phyloP scores from a whole-genome alignment of 2,113 vertebrate species.

The Bufo bufo region DNA sequence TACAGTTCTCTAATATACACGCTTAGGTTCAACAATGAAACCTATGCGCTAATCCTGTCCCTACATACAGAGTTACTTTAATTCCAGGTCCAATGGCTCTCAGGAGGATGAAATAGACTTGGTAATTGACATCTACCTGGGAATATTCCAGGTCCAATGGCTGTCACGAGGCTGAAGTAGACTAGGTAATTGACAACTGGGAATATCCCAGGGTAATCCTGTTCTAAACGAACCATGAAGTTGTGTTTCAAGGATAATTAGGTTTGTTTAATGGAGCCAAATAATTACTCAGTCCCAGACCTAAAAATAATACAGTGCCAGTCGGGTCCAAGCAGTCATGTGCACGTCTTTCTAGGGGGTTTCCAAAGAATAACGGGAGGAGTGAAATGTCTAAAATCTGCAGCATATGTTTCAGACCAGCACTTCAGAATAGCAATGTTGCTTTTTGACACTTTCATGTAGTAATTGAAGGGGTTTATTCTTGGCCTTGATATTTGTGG shows the following conservation, averaged over 20 bases:
- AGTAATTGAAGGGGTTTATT: conserved; percentile 3
- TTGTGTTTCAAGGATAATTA: conserved; percentile 44
- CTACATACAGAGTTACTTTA: not conserved
- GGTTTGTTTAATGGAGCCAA: conserved; percentile 47
- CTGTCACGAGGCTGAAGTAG: not conserved
- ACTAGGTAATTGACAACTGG: conserved; percentile 27
- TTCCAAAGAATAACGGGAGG: not conserved
- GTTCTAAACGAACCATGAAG: conserved; percentile 42
- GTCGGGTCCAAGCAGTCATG: conserved; percentile 34
- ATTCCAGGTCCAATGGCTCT: not conserved
- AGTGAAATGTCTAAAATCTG: not conserved
- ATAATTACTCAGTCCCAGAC: conserved; percentile 15
- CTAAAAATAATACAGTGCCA: conserved; percentile 23
- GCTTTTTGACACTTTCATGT: not conserved
- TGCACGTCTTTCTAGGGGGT: conserved; percentile 2
- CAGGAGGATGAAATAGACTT: not conserved
- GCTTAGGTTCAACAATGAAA: not conserved
- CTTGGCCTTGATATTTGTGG: not conserved
- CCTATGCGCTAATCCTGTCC: not conserved
- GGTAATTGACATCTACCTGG: conserved; percentile 22
- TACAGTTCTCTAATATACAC: not conserved
- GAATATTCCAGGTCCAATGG: not conserved
- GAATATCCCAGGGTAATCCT: conserved; percentile 10
- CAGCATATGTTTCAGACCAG: not conserved
- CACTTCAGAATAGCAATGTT: not conserved